These are phyloP conservation scores for Crax fasciolata DNA, from an alignment of 2,797 vertebrate genomes.

Conservation along the genomic window DNA sequence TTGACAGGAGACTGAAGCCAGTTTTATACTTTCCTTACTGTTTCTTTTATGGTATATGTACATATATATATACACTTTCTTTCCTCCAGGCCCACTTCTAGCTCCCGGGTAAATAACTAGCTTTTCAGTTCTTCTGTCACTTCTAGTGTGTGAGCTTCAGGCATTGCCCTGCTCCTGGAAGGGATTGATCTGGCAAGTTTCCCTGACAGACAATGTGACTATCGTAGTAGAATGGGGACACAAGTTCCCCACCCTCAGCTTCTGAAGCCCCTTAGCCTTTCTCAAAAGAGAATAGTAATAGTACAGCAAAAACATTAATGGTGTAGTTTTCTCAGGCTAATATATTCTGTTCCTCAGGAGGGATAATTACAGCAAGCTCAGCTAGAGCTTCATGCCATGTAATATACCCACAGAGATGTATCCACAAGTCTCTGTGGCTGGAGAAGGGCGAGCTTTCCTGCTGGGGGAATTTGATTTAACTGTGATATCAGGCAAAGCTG, in stretches of 20 bases:
- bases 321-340: not conserved
- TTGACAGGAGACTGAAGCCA: not conserved
- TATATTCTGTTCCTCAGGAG: not conserved
- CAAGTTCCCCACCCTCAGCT: not conserved
- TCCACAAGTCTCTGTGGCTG: not conserved
- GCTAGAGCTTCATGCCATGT: accelerated
- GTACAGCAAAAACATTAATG: not conserved
- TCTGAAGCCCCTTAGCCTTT: not conserved
- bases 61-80: accelerated
- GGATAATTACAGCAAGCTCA: not conserved
- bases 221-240: not conserved
- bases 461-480: not conserved
- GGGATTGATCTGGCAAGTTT: not conserved
- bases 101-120: conserved; percentile 15
- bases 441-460: not conserved
- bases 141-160: not conserved
- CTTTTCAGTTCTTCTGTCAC: conserved; percentile 4
- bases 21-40: not conserved
- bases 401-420: accelerated
- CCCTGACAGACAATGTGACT: not conserved
- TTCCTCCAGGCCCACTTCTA: not conserved
- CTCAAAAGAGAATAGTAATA: not conserved
- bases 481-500: not conserved
- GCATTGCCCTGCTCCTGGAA: conserved; percentile 11
- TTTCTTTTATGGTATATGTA: not conserved